Percentiles rank a stretch among this genome's conserved stretches.
Conservation (phyloP, 2,888 invertebrate species). For the Drosophila trichaetosa region DNA sequence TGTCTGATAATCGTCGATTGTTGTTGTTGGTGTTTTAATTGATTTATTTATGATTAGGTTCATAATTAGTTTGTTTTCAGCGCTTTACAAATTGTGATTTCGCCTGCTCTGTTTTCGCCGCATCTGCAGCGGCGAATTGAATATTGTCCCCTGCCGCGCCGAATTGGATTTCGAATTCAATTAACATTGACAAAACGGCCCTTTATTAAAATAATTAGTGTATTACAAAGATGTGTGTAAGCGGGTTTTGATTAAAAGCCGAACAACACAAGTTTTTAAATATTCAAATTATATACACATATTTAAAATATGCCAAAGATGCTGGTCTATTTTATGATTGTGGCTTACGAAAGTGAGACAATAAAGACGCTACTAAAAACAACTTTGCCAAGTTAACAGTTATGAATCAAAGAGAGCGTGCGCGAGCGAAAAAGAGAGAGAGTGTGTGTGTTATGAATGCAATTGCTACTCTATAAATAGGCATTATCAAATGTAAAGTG, state of each 20-base stretch:
- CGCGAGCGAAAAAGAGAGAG: not conserved
- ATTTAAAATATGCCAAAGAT: constrained; percentile 11
- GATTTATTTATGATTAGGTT: constrained; percentile 71
- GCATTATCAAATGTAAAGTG: constrained; percentile 63
- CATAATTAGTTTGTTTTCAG: constrained; percentile 54
- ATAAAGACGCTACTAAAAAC: constrained; percentile 25
- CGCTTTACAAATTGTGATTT: constrained; percentile 34
- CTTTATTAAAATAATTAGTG: constrained; percentile 18
- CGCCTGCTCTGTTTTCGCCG: not conserved
- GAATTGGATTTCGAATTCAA: constrained; percentile 17
- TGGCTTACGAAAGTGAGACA: constrained; percentile 48
- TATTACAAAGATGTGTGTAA: constrained; percentile 29
- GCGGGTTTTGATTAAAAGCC: constrained; percentile 47
- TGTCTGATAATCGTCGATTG: constrained; percentile 26
- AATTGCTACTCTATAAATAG: constrained; percentile 60
- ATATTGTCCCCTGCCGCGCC: constrained; percentile 8
- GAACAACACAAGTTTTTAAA: constrained; percentile 41
- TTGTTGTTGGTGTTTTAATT: constrained; percentile 50
- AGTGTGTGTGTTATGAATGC: constrained; percentile 16
- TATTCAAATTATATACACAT: constrained; percentile 47
- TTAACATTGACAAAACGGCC: constrained; percentile 38
- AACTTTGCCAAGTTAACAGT: constrained; percentile 17
- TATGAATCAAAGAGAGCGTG: constrained; percentile 47
- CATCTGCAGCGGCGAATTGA: constrained; percentile 26
- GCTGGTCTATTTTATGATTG: constrained; percentile 36